Conservation (phyloP, 2,113 vertebrate genomes). For the Thomomys bottae region DNA sequence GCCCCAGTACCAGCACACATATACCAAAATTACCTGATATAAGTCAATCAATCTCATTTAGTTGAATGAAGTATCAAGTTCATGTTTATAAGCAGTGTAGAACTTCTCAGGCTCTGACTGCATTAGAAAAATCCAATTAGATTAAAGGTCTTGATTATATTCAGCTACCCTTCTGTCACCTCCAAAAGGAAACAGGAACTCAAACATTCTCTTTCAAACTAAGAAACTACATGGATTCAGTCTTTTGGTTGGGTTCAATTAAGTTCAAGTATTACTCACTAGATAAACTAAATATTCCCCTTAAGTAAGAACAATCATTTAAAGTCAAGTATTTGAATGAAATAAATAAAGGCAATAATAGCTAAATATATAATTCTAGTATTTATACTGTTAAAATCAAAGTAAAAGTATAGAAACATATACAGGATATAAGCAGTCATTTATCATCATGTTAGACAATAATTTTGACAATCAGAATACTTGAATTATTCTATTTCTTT, state of each 20-base stretch:
- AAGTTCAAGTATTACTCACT: slow-evolving; percentile 52
- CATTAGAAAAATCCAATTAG: not conserved
- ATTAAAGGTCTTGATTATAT: not conserved
- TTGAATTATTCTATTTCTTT: not conserved
- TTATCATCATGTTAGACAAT: not conserved
- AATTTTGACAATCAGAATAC: not conserved
- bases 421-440: not conserved
- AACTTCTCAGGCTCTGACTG: not conserved
- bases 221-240: not conserved
- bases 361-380: slow-evolving; percentile 33
- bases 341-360: slow-evolving; percentile 64
- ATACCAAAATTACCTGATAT: not conserved
- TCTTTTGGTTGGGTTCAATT: slow-evolving; percentile 58
- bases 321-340: slow-evolving; percentile 59
- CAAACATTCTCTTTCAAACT: not conserved
- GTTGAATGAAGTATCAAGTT: slow-evolving; percentile 30
- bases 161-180: not conserved
- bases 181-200: not conserved
- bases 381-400: slow-evolving; percentile 25
- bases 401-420: not conserved
- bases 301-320: slow-evolving; percentile 18
- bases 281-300: not conserved
- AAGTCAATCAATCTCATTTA: slow-evolving; percentile 22
- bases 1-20: no score
- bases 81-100: slow-evolving; percentile 35